Base-by-base conservation (phyloP, 1,140 invertebrate genomes). In the Spodoptera litura region DNA sequence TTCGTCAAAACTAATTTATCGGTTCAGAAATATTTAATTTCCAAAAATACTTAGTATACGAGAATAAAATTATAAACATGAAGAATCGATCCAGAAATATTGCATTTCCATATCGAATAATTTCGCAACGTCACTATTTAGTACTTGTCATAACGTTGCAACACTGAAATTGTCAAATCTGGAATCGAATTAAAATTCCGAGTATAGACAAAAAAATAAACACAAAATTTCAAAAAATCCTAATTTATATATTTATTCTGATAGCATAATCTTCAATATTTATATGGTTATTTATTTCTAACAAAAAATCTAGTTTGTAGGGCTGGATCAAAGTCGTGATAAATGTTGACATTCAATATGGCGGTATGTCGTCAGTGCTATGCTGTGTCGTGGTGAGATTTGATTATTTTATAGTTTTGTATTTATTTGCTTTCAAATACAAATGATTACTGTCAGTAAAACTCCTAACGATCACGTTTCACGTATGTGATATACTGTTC, bases 331-430 rank as follows among this genome's bases (percentile, higher is more conserved):
- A 88, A 92, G 85, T 89, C 86, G 86, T 88, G 88, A 91, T 88
- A 88, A 82, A 90, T 91, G 91, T 93, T 94, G 93, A 94, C 93
- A 94, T 95, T 95, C 96, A 97, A 98, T 96, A 98, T 98, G 97
- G 97, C 97, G 97, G 97, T 97, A 97, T 97, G 97, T 97, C 97
- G 97, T 97, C 97, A 97, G 97, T 98, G 97, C 97, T 97, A 96
- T 98, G 97, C 97, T 97, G 97, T 97, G 97, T 97, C 97, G 97
- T 97, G 97, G 97, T 97, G 91, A 94, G 92, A 93, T 90, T 93
- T 89, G 85, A 85, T 92, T 87, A 90, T 88, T 92, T 89, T 75
- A 85, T 88, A 70, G 81, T 87, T 89, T 85, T 85, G 85, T 89
- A 86, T 87, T 84, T 85, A 82, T 86, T 82, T 78, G 80, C 75